Conservation (phyloP, 2,888 invertebrate species). For the Drosophila planitibia region DNA sequence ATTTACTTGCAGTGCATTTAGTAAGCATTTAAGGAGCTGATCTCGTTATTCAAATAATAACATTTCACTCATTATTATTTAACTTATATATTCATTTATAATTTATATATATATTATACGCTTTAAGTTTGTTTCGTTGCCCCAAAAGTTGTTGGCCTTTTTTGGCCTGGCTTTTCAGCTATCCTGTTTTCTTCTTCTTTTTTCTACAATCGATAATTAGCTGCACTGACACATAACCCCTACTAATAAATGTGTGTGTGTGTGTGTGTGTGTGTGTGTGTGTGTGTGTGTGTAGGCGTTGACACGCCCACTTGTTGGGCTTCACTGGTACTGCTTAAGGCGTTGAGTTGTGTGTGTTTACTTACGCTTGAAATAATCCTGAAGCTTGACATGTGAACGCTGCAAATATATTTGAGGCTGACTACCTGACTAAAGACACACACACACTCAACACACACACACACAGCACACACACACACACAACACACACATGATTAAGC, state of each 20-base stretch:
- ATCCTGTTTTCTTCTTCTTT: background rate
- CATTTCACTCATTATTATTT: background rate
- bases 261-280: constrained; percentile 9
- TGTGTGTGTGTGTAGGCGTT: constrained; percentile 29
- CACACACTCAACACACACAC: background rate
- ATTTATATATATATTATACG: background rate
- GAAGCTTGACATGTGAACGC: constrained; percentile 37
- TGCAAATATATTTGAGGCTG: constrained; percentile 37
- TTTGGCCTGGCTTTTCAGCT: background rate
- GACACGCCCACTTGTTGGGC: constrained; percentile 62
- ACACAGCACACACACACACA: background rate
- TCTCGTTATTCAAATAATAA: background rate
- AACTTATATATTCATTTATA: background rate
- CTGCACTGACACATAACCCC: background rate
- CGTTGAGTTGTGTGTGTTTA: constrained; percentile 26
- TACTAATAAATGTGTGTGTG: constrained; percentile 6
- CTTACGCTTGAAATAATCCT: constrained; percentile 39
- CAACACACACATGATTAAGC: background rate
- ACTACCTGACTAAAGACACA: constrained; percentile 12
- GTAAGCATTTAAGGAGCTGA: background rate
- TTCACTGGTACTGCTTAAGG: constrained; percentile 38
- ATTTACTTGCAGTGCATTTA: background rate
- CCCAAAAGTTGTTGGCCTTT: background rate
- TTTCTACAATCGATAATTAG: background rate
- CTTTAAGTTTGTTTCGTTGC: background rate